These are phyloP conservation scores for Amblyopsis rosae DNA, from an alignment of 2,113 vertebrate genomes.

Conservation along the genomic window DNA sequence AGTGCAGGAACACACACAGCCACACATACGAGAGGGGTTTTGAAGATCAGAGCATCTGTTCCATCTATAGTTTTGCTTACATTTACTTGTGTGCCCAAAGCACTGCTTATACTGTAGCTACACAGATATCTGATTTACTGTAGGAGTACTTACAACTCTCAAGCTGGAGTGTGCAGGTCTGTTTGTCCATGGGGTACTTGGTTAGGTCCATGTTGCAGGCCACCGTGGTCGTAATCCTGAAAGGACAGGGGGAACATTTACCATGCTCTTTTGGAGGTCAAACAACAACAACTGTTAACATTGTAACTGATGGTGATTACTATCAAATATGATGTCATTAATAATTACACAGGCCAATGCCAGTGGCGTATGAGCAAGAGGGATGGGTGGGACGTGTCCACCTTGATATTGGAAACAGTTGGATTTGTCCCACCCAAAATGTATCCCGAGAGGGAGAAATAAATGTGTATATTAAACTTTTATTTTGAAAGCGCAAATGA, in stretches of 20 bases:
- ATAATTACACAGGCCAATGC: too few relatives aligned
- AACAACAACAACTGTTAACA: too few relatives aligned
- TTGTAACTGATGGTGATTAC: too few relatives aligned
- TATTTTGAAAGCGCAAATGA: too few relatives aligned
- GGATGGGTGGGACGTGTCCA: too few relatives aligned
- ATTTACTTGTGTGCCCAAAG: conserved; percentile 39
- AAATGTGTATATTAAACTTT: too few relatives aligned
- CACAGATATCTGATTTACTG: neutral
- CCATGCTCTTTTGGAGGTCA: too few relatives aligned
- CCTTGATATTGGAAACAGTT: too few relatives aligned
- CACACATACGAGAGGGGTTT: neutral
- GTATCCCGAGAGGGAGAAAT: too few relatives aligned
- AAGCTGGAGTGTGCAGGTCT: conserved; percentile 89
- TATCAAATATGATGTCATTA: too few relatives aligned
- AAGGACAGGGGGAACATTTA: conserved; percentile 6
- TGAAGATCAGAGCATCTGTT: conserved; percentile 45
- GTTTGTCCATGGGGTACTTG: conserved; percentile 93
- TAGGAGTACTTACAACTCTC: conserved; percentile 86
- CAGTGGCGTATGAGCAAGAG: too few relatives aligned
- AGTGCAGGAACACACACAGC: neutral
- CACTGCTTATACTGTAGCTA: conserved; percentile 17
- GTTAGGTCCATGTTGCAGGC: conserved; percentile 92
- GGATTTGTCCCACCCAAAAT: too few relatives aligned
- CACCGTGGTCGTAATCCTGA: conserved; percentile 88
- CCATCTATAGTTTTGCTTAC: conserved; percentile 45